Evolutionary conservation across 2,888 invertebrate genomes (phyloP).

Genomic region (Nebria brevicollis): DNA sequence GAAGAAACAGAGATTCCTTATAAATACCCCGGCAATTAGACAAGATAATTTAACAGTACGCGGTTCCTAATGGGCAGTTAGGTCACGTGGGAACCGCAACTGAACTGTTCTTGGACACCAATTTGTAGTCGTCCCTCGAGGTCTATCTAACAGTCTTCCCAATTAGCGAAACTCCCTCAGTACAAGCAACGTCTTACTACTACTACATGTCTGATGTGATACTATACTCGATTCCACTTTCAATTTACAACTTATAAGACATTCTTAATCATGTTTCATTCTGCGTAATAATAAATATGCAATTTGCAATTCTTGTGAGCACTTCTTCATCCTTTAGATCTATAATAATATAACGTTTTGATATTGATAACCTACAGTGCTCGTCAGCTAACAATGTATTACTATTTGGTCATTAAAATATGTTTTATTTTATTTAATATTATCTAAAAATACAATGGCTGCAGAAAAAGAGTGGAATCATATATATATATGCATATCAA

Average conservation of each 20-base stretch:
- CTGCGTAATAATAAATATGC: no score
- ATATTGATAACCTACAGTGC: no score
- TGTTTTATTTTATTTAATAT: no score
- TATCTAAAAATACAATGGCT: neutral
- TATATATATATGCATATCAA: neutral
- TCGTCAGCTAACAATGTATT: no score
- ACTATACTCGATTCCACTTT: neutral
- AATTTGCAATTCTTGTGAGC: no score
- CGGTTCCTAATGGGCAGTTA: slow-evolving; percentile 30
- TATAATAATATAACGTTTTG: no score
- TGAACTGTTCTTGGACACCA: slow-evolving; percentile 35
- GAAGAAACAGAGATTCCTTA: slow-evolving; percentile 30
- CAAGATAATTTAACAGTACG: slow-evolving; percentile 39
- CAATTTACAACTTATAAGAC: neutral
- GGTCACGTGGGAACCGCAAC: slow-evolving; percentile 39
- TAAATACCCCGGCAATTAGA: slow-evolving; percentile 39
- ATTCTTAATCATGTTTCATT: no score
- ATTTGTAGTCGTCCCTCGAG: slow-evolving; percentile 38
- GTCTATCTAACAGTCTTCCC: slow-evolving; percentile 39
- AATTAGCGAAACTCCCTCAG: slow-evolving; percentile 36
- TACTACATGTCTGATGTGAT: neutral
- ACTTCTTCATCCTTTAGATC: no score
- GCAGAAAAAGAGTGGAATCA: neutral
- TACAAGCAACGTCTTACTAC: neutral
- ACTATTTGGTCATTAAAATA: no score